A percentile compares a stretch with the other conserved stretches of the same genome.
Evolutionary conservation across 64 coral and sea anemone genomes (phyloP).

Genomic region (Trachythela sp.): DNA sequence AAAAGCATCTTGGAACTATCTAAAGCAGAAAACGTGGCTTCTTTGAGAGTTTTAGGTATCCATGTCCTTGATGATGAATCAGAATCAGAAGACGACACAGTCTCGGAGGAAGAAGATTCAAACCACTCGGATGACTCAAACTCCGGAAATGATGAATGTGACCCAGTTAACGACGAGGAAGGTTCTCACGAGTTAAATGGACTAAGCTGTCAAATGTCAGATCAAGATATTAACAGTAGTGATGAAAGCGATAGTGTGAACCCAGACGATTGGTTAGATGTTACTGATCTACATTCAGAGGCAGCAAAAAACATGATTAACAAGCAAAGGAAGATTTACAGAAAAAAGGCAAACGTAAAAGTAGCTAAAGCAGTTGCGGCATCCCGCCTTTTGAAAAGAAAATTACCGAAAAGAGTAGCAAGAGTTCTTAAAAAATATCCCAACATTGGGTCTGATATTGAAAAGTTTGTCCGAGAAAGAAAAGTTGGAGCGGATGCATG

Average conservation of each 20-base stretch:
- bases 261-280: slow-evolving; percentile 49
- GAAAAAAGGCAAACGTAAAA: slow-evolving; percentile 9
- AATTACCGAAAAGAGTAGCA: slow-evolving; percentile 29
- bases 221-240: slow-evolving; percentile 40
- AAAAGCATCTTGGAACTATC: slow-evolving; percentile 24
- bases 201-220: neutral
- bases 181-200: neutral
- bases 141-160: neutral
- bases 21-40: slow-evolving; percentile 19
- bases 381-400: slow-evolving; percentile 7
- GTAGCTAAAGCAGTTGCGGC: slow-evolving; percentile 19
- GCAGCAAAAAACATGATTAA: slow-evolving; percentile 48
- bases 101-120: neutral
- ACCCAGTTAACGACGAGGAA: neutral
- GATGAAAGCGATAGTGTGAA: slow-evolving; percentile 38
- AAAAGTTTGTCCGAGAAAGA: slow-evolving; percentile 30
- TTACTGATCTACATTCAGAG: slow-evolving; percentile 36
- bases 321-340: slow-evolving; percentile 50
- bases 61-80: neutral
- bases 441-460: slow-evolving; percentile 37
- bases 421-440: slow-evolving; percentile 44
- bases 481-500: slow-evolving; percentile 38
- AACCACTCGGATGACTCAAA: neutral
- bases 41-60: slow-evolving; percentile 8
- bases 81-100: neutral